These are phyloP conservation scores for Diuraphis noxia DNA, from an alignment of 1,140 invertebrate species.

Conservation along the genomic window DNA sequence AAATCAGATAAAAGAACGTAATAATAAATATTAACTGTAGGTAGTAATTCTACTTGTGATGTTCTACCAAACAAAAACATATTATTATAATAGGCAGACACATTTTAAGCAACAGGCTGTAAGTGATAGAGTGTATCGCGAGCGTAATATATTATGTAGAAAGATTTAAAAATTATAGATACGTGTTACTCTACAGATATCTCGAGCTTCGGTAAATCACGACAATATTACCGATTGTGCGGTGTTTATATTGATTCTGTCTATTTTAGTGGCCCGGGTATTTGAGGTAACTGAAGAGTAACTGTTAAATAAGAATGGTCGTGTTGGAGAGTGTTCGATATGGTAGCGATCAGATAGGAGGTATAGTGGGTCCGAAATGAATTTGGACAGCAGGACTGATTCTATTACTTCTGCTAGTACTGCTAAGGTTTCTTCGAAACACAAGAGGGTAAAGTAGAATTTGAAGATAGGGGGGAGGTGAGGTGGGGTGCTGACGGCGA, in stretches of 20 bases:
- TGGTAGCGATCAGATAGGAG: background rate
- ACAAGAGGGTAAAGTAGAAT: background rate
- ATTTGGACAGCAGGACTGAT: slow-evolving; percentile 23
- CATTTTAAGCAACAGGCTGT: background rate
- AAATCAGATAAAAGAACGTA: background rate
- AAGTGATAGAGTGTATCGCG: no score
- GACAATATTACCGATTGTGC: background rate
- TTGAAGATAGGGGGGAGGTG: no score
- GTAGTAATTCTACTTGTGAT: background rate
- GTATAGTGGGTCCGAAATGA: slow-evolving; percentile 14
- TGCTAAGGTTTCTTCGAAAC: slow-evolving; percentile 15
- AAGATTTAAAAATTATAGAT: background rate
- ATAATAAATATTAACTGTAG: background rate
- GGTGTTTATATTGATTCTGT: background rate
- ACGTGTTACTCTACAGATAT: background rate
- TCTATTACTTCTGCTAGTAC: background rate
- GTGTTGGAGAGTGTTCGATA: background rate
- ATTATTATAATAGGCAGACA: no score
- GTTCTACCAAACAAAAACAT: background rate
- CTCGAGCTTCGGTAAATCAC: background rate
- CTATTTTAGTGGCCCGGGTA: background rate
- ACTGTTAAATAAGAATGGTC: background rate
- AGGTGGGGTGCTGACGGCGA: background rate
- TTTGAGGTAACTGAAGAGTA: background rate
- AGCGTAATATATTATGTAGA: background rate